These are phyloP conservation scores for Poeciliopsis infans DNA, from an alignment of 2,797 vertebrate genomes.

Conservation along the genomic window DNA sequence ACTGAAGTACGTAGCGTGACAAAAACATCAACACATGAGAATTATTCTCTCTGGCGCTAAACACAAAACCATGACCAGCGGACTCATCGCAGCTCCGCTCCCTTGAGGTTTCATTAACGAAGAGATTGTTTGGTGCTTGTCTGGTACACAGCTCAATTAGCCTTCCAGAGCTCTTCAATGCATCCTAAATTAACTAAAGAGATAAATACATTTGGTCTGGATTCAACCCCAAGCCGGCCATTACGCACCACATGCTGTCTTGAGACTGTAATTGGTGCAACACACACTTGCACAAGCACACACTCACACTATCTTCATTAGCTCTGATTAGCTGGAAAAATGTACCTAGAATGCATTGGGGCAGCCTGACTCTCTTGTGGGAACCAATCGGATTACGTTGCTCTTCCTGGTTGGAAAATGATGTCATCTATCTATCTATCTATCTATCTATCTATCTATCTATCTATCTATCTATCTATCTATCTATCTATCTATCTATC, in stretches of 20 bases:
- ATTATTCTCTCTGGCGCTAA: not conserved
- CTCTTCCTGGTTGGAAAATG: slow-evolving; percentile 42
- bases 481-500: slow-evolving; percentile 39
- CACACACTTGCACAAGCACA: slow-evolving; percentile 41
- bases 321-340: slow-evolving; percentile 65
- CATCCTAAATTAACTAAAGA: slow-evolving; percentile 78
- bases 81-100: slow-evolving; percentile 31
- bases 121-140: slow-evolving; percentile 55
- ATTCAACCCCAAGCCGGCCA: slow-evolving; percentile 73
- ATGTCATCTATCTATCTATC: slow-evolving; percentile 47
- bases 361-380: slow-evolving; percentile 52
- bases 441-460: slow-evolving; percentile 48
- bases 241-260: slow-evolving; percentile 73
- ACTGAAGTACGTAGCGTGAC: not conserved
- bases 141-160: slow-evolving; percentile 71
- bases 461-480: slow-evolving; percentile 51
- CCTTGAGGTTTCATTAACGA: slow-evolving; percentile 62
- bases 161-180: slow-evolving; percentile 71
- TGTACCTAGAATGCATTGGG: slow-evolving; percentile 56
- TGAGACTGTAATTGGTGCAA: slow-evolving; percentile 69
- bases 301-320: slow-evolving; percentile 58
- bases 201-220: slow-evolving; percentile 79
- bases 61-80: not conserved
- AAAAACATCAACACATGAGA: not conserved
- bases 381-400: slow-evolving; percentile 72